phyloP scores from a whole-genome alignment of 2,797 vertebrate species.

The Tragopan temminckii region DNA sequence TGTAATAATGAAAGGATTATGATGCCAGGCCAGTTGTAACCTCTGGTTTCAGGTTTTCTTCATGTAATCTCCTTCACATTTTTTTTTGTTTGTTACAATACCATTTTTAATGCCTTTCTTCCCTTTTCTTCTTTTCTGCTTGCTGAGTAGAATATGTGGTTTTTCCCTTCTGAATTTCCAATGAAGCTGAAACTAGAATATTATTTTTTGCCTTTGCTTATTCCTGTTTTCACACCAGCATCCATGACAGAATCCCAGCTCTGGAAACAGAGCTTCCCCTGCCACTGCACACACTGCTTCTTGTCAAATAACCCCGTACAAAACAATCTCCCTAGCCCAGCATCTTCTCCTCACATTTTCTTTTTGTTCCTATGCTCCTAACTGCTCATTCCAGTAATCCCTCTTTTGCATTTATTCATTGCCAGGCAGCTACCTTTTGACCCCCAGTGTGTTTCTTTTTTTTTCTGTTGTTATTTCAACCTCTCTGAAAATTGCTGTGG shows the following conservation, averaged over 20 bases:
- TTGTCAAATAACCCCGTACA: neutral
- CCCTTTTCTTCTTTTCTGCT: neutral
- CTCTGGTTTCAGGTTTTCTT: neutral
- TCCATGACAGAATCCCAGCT: neutral
- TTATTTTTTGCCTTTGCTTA: neutral
- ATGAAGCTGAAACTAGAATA: neutral
- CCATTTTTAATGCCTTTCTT: neutral
- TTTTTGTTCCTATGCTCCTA: neutral
- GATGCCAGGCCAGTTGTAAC: constrained; percentile 9
- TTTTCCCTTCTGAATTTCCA: neutral
- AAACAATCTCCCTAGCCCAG: neutral
- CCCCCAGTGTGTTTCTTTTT: neutral
- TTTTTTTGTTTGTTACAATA: neutral
- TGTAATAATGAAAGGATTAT: constrained; percentile 7
- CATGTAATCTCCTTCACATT: neutral
- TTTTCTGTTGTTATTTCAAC: neutral
- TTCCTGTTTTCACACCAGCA: neutral
- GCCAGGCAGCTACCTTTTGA: neutral
- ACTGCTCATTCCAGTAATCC: neutral
- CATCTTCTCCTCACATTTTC: neutral
- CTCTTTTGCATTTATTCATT: neutral
- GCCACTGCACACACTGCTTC: neutral
- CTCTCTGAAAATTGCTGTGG: neutral
- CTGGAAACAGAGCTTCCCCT: neutral
- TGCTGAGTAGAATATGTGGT: neutral